Conservation (phyloP, 2,888 invertebrate genomes). For the Diadegma fenestrale region DNA sequence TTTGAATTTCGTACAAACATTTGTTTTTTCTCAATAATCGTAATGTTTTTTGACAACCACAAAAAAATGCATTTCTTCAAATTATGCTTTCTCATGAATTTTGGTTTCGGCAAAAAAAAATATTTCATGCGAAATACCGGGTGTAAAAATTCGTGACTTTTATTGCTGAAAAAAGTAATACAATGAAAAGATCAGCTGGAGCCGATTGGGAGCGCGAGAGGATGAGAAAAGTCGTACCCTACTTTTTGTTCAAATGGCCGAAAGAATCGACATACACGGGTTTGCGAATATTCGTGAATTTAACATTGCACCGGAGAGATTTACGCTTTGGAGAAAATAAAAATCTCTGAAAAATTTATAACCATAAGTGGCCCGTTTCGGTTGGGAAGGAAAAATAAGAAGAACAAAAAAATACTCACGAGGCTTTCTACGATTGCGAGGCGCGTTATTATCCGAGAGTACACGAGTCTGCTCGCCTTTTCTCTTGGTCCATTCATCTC, state of each 20-base stretch:
- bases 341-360: conserved; percentile 26
- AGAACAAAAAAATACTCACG: conserved; percentile 5
- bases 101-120: neutral
- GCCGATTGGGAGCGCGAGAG: neutral
- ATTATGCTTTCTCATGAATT: too few species aligned
- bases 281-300: neutral
- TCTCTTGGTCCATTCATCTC: conserved; percentile 36
- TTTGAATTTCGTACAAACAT: too few species aligned
- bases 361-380: neutral
- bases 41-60: too few species aligned
- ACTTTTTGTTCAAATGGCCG: neutral
- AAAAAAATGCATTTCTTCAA: too few species aligned
- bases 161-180: neutral
- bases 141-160: neutral
- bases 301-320: conserved; percentile 45
- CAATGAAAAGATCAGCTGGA: neutral
- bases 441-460: conserved; percentile 30
- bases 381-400: neutral
- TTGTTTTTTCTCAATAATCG: too few species aligned
- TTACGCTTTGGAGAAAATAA: conserved; percentile 48
- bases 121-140: neutral
- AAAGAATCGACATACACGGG: neutral
- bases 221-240: neutral
- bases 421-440: conserved; percentile 18
- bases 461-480: conserved; percentile 14